Conservation (phyloP, 2,797 vertebrate species). For the Artibeus lituratus region DNA sequence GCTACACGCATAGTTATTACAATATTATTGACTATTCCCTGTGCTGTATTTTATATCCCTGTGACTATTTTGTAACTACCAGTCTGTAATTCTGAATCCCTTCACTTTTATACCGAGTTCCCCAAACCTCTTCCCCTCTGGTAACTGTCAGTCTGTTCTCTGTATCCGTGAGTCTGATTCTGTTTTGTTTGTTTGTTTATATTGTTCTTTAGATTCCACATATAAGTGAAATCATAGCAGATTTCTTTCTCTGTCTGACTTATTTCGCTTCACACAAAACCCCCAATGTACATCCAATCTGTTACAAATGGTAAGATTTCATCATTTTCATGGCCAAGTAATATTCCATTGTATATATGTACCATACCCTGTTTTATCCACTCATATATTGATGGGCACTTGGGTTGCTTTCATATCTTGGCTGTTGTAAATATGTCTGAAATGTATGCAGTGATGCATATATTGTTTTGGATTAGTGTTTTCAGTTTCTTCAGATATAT, state of each 20-base stretch:
- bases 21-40: background rate
- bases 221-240: background rate
- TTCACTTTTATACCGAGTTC: background rate
- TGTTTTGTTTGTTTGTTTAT: background rate
- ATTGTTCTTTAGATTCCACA: background rate
- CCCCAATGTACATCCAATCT: background rate
- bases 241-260: background rate
- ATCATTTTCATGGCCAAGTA: background rate
- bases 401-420: background rate
- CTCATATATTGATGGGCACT: background rate
- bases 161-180: background rate
- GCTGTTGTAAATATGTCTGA: background rate
- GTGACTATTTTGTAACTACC: background rate
- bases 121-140: background rate
- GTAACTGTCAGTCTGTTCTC: background rate
- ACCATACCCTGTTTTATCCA: background rate
- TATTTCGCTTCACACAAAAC: background rate
- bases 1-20: background rate
- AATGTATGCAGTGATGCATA: background rate
- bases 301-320: background rate
- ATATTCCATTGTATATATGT: background rate
- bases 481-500: background rate
- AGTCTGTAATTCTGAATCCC: background rate
- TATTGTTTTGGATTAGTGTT: background rate
- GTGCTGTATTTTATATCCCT: background rate